Evolutionary conservation across 2,113 vertebrate species (phyloP).

Genomic region (Embiotoca jacksoni): DNA sequence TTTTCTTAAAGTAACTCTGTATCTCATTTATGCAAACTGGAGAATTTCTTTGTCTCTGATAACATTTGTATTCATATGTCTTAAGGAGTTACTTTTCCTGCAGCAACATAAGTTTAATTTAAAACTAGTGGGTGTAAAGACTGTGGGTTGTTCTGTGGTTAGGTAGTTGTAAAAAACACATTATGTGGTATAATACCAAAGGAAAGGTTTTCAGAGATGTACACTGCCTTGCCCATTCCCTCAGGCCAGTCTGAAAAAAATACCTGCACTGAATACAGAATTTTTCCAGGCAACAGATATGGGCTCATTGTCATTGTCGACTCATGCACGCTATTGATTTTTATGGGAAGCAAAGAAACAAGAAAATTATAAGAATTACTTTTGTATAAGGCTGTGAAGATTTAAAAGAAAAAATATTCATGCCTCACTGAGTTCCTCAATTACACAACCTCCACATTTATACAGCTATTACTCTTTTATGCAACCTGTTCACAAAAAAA

Average conservation of each 20-base stretch:
- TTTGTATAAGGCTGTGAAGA: not conserved
- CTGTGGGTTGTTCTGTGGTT: conserved; percentile 8
- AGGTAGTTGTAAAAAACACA: not conserved
- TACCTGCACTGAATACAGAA: not conserved
- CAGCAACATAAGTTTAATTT: conserved; percentile 9
- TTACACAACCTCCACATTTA: not conserved
- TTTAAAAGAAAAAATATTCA: not conserved
- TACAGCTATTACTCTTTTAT: not conserved
- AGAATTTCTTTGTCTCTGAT: conserved; percentile 13
- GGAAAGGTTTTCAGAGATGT: not conserved
- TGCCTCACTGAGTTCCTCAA: not conserved
- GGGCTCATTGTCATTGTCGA: not conserved
- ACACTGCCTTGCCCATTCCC: not conserved
- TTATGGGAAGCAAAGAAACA: conserved; percentile 5
- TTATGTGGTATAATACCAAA: not conserved
- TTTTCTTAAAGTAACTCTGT: conserved; percentile 24
- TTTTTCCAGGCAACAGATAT: not conserved
- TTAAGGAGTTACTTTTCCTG: not conserved
- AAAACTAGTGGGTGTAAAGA: not conserved
- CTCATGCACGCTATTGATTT: not conserved
- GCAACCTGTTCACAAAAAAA: not conserved
- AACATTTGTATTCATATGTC: not conserved
- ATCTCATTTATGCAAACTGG: conserved; percentile 9
- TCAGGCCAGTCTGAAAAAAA: not conserved
- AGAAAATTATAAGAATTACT: conserved; percentile 11